Percentiles rank a stretch among this genome's conserved stretches.
Conservation (phyloP, 2,113 vertebrate genomes). For the Seriola dumerili region DNA sequence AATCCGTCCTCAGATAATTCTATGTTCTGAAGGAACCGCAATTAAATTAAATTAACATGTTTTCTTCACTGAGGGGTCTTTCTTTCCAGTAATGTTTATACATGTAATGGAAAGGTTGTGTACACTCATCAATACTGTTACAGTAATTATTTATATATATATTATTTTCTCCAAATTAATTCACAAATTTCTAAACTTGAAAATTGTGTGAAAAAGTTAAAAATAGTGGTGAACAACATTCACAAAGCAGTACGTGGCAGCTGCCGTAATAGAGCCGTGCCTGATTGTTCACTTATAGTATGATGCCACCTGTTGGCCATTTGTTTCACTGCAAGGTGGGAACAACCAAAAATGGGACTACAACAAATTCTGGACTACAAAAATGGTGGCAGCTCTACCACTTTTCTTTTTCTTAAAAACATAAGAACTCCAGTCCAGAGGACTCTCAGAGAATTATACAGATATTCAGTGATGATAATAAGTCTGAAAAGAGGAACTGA, state of each 20-base stretch:
- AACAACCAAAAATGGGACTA: background rate
- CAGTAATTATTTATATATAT: too few species aligned
- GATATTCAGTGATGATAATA: background rate
- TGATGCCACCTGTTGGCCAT: constrained; percentile 39
- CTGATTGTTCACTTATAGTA: background rate
- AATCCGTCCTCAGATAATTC: background rate
- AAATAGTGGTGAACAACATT: too few species aligned
- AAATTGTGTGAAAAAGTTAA: background rate
- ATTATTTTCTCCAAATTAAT: background rate
- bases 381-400: background rate
- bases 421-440: background rate
- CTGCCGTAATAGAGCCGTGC: background rate
- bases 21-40: too few species aligned
- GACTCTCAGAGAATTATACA: background rate
- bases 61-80: too few species aligned
- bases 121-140: too few species aligned
- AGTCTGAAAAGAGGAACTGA: background rate
- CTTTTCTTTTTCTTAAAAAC: too few species aligned
- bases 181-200: background rate
- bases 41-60: too few species aligned
- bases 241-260: background rate
- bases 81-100: too few species aligned
- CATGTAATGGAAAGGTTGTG: too few species aligned
- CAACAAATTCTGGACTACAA: constrained; percentile 32
- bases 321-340: background rate